Base-by-base conservation (phyloP, 2,888 invertebrate species). In the Marronus borbonicus region DNA sequence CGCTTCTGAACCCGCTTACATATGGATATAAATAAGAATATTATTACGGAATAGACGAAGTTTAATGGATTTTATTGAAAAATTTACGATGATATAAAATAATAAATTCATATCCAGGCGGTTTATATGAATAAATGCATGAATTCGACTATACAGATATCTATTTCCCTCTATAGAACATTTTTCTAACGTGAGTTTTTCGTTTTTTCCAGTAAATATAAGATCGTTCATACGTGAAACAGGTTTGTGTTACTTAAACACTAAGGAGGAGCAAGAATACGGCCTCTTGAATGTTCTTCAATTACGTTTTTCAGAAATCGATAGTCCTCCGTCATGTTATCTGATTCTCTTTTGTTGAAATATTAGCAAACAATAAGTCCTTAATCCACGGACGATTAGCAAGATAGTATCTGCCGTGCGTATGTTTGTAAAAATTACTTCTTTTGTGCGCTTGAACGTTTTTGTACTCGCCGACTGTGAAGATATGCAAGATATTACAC, bases 291-390 rank as follows among this genome's bases (percentile, higher is more conserved):
- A 74, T 60, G 60, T 24, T 62, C 20, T 24, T 74, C 72, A 60
- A 74, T 62, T 70, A 70, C 60, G 28, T 14, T n/a, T 74, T 74
- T 44, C 39, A 68, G 72, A 74, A 39, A 74, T 17, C 74, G 55
- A 65, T 70, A 72, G 52, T 39, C 39, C 52, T 20, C 55, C 55
- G 64, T 65, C 64, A 72, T 78, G 10, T 50, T 78, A 78, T 78
- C 77, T 50, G 64, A 64, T 60, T 60, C 55, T 58, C 17, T 36
- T 64, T 72, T 77, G 76, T 66, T 55, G 24, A 66, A 77, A 75
- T 69, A 79, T 79, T 79, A 79, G 77, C 79, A 79, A 79, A 79
- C 79, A 79, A 79, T 79, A 79, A 76, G 79, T 79, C 79, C 66
- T 79, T 74, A 79, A 77, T 49, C 44, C 52, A 79, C 75, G 77